Evolutionary conservation across 2,797 vertebrate genomes (phyloP).

Genomic region (Spinus olivaceus): DNA sequence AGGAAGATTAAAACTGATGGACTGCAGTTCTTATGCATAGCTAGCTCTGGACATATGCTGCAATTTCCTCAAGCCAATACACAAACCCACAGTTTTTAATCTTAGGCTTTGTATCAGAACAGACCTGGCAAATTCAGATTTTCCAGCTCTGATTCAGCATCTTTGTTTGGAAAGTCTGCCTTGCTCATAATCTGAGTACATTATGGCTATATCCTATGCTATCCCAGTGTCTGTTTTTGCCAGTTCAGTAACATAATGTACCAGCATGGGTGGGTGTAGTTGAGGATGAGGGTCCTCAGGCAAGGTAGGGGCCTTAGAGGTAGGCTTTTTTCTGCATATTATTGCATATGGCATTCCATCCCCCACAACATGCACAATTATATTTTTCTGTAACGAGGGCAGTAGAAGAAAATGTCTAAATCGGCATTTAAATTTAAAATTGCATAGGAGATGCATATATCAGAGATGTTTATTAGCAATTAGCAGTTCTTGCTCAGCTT

Average conservation of each 20-base stretch:
- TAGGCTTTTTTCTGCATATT: background rate
- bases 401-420: background rate
- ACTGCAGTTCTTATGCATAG: background rate
- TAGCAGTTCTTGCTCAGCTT: background rate
- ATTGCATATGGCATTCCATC: background rate
- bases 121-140: background rate
- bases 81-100: background rate
- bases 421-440: background rate
- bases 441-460: background rate
- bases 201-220: background rate
- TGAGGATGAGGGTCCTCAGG: background rate
- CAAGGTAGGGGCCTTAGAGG: background rate
- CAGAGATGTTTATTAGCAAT: background rate
- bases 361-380: background rate
- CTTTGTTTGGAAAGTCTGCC: background rate
- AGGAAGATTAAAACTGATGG: background rate
- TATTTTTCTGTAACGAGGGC: background rate
- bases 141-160: background rate
- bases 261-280: fast-evolving
- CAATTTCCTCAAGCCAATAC: background rate
- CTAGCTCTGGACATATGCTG: background rate
- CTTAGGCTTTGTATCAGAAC: background rate
- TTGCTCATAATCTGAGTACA: background rate
- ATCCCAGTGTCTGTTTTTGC: background rate
- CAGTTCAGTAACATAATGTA: background rate